Evolutionary conservation across 2,797 vertebrate genomes (phyloP).

Genomic region (Syngnathus rostellatus): DNA sequence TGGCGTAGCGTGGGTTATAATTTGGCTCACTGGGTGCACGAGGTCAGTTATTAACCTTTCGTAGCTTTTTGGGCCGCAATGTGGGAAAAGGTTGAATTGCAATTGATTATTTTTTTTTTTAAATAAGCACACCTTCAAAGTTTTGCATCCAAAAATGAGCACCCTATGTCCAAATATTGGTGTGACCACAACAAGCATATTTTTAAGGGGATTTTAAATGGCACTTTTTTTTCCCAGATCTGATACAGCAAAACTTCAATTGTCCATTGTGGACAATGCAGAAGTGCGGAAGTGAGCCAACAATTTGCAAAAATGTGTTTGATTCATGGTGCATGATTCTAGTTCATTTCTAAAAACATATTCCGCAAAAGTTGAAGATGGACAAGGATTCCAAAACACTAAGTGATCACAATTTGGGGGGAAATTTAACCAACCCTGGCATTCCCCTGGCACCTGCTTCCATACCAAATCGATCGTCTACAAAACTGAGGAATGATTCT

Average conservation of each 20-base stretch:
- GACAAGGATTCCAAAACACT: conserved; percentile 25
- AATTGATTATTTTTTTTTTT: not conserved
- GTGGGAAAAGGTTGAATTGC: not conserved
- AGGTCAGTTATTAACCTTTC: not conserved
- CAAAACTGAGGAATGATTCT: conserved; percentile 35
- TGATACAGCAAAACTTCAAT: not conserved
- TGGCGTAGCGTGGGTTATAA: not conserved
- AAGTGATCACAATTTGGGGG: not conserved
- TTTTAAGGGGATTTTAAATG: too few relatives aligned
- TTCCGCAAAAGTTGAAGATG: not conserved
- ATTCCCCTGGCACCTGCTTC: conserved; percentile 11
- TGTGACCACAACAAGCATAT: too few relatives aligned
- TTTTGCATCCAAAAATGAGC: not conserved
- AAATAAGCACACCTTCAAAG: not conserved
- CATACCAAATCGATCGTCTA: conserved; percentile 41
- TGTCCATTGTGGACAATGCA: not conserved
- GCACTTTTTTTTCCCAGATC: too few relatives aligned
- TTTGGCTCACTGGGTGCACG: not conserved
- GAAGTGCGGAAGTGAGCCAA: not conserved
- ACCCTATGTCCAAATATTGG: too few relatives aligned
- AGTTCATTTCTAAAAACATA: not conserved
- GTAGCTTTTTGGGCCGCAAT: conserved; percentile 19
- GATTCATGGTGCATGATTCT: too few relatives aligned
- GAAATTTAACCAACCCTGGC: not conserved
- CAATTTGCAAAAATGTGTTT: not conserved